Base-by-base conservation (phyloP, 1,140 invertebrate species). In the Drosophila setifemur region DNA sequence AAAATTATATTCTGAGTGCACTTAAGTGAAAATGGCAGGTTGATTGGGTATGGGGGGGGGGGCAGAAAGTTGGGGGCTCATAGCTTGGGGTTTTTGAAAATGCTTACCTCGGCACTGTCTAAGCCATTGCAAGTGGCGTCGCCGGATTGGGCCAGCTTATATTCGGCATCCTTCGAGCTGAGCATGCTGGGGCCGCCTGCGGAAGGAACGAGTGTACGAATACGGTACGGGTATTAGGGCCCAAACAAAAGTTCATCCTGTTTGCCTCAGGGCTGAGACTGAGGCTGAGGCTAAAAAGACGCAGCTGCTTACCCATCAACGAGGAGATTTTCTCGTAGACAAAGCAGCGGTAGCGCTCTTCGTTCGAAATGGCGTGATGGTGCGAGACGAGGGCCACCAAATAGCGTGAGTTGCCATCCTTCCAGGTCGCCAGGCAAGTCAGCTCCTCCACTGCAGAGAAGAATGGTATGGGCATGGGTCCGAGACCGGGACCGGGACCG, bases 291-390 rank as follows among this genome's bases (percentile, higher is more conserved):
- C 8, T 12, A 14, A 16, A 37, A 37, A 16, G 48, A 35, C 21
- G 12, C 26, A 1, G 18, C 26, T 16, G 58, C 79, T 74, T 83
- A 90, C 89, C 89, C 79, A 90, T 89, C 70, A 90, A 52, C 31
- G 89, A 72, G 39, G 88, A 90, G 44, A 89, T 94, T 91, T 95
- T 95, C 91, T 97, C 96, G 91, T 96, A 97, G 26, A 98, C 96
- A 92, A 97, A 98, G 92, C 97, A 98, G 61, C 97, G 93, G 91
- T 97, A 98, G 52, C 95, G 93, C 90, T 98, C 97, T 90, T 98
- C 96, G 91, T 97, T 96, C 69, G 95, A 95, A 53, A 95, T 96
- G 29, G 95, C 95, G 91, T 96, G 95, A 88, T 94, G 94, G 91
- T 93, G 93, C 9, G 93, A 92, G 45, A 94, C 91, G 78, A 94